Percentiles rank a stretch among this genome's conserved stretches.
Conservation (phyloP, 1,140 invertebrate species). For the Solenopsis fugax region DNA sequence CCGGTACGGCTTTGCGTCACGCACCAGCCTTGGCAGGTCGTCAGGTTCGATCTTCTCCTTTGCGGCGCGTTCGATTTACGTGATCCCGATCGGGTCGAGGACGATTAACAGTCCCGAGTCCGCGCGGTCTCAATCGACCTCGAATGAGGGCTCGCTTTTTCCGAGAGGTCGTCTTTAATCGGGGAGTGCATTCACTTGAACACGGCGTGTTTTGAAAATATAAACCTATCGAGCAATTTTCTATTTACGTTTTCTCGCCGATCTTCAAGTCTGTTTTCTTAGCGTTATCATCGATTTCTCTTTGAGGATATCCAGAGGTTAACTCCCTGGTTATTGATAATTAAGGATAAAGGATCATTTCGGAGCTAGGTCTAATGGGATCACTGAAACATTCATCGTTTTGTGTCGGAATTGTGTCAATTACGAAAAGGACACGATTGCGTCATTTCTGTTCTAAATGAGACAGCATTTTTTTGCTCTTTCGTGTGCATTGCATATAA, state of each 20-base stretch:
- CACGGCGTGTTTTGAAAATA: background rate
- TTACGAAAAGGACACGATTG: background rate
- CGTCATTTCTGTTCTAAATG: background rate
- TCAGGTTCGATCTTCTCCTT: background rate
- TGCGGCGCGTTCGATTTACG: background rate
- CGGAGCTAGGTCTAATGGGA: background rate
- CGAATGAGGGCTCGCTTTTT: background rate
- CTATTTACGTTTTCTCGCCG: background rate
- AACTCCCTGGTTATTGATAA: background rate
- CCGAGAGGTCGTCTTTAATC: background rate
- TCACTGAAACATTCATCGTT: background rate
- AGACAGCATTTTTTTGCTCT: background rate
- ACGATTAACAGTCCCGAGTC: background rate
- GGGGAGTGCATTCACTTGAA: background rate
- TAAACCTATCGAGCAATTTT: background rate
- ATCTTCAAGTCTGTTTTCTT: background rate
- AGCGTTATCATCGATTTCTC: background rate
- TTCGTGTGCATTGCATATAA: background rate
- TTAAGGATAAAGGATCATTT: background rate
- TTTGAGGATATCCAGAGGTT: background rate
- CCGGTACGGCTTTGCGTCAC: constrained; percentile 32
- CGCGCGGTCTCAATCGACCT: background rate
- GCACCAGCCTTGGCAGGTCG: constrained; percentile 18
- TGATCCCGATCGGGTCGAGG: background rate
- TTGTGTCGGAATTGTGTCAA: background rate